Base-by-base conservation (phyloP, 2,888 invertebrate species). In the Ectropis crepuscularia region DNA sequence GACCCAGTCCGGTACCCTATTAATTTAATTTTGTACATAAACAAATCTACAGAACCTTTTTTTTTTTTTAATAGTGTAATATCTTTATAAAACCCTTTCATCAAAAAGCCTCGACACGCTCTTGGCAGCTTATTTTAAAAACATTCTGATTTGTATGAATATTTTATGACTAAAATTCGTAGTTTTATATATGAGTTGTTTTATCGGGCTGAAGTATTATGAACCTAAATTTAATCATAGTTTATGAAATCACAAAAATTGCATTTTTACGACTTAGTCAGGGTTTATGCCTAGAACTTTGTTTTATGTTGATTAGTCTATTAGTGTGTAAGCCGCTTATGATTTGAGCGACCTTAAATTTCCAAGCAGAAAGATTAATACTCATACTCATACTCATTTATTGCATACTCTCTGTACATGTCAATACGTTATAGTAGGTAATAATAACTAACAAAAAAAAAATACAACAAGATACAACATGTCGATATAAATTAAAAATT, bases 131-230 rank as follows among this genome's bases (percentile, higher is more conserved):
- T 53, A 10, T 53, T 12, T n/a, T 16, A 28, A 42, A 42, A 11
- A 8, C 41, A 46, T 48, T 54, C 47, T 60, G 50, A 63, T 57
- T 48, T 7, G 36, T 43, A 57, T 69, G 67, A 64, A 63, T 66
- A 57, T 36, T 63, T 60, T 61, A 63, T 49, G n/a, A 8, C 43
- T 5, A 37, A 53, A 42, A 42, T 53, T 28, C 28, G 53, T 41
- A 42, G 42, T 53, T 53, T 42, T 6, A 38, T 28, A 53, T 42
- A 38, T 9, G 36, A 36, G 49, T 49, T 49, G 36, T 38, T 49
- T n/a, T n/a, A 10, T 10, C 37, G 37, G 6, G 6, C 6, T 50
- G 38, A 10, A 39, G 16, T 12, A 11, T 11, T 50, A 38, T 49
- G 16, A 46, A 46, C 16, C 12, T n/a, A 28, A 10, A 8, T 49